phyloP scores from a whole-genome alignment of 2,797 vertebrate species.

The Bufotes viridis region DNA sequence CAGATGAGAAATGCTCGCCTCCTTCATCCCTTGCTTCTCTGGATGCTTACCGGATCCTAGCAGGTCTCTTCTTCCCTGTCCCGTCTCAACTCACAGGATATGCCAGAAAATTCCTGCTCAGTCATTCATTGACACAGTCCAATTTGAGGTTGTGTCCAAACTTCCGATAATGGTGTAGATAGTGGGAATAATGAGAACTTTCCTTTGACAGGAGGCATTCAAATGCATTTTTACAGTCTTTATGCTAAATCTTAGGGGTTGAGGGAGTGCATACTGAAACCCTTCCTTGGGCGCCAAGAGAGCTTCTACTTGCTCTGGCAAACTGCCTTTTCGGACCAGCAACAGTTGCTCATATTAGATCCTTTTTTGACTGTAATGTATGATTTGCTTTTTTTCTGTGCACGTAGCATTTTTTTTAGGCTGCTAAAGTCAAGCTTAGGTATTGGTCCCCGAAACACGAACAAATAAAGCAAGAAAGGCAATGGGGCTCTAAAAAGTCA shows the following conservation, averaged over 20 bases:
- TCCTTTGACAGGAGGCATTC: neutral
- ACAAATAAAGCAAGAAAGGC: neutral
- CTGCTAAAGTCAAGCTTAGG: neutral
- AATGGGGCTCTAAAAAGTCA: neutral
- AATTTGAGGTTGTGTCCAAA: neutral
- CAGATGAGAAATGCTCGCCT: neutral
- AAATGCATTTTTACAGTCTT: neutral
- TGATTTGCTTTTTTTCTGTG: neutral
- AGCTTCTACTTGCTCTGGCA: neutral
- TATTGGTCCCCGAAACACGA: neutral
- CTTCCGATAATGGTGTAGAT: neutral
- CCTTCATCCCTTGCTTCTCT: too few relatives aligned
- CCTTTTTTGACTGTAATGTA: neutral
- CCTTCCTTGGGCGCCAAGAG: neutral
- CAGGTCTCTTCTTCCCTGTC: too few relatives aligned
- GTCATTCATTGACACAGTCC: too few relatives aligned
- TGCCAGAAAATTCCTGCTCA: too few relatives aligned
- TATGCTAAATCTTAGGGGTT: neutral
- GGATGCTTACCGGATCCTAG: too few relatives aligned
- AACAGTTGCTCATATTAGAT: neutral
- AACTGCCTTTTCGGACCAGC: neutral
- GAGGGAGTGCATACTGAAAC: neutral
- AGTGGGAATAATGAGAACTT: neutral
- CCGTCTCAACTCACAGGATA: too few relatives aligned
- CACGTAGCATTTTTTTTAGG: neutral